Percentiles rank a stretch among this genome's conserved stretches.
These are phyloP conservation scores for Mesaphorura yosii DNA, from an alignment of 1,140 invertebrate species.

Conservation along the genomic window DNA sequence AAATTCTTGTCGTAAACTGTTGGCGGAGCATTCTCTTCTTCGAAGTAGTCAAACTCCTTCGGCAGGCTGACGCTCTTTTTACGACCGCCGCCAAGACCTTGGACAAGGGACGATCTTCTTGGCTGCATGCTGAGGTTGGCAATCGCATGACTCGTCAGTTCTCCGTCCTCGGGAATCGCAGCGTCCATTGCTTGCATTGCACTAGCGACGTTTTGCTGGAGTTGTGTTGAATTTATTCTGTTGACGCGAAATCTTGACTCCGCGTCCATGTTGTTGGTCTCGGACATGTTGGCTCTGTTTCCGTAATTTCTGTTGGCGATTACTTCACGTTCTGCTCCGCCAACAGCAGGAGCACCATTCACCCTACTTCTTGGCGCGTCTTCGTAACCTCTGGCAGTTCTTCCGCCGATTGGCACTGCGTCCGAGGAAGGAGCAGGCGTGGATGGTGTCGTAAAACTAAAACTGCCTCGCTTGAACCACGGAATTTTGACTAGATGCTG, in stretches of 20 bases:
- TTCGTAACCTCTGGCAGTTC: background rate
- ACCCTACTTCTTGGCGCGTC: background rate
- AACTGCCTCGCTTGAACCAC: constrained; percentile 30
- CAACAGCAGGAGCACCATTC: background rate
- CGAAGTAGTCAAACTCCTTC: constrained; percentile 27
- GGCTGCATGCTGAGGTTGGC: background rate
- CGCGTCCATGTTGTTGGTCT: constrained; percentile 7
- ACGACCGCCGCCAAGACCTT: constrained; percentile 30
- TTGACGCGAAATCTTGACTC: constrained; percentile 26
- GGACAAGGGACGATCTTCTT: constrained; percentile 26
- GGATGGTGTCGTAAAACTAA: constrained; percentile 27
- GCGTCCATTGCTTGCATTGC: background rate
- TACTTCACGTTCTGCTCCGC: constrained; percentile 1
- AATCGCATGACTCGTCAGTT: constrained; percentile 7
- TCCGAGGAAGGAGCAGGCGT: constrained; percentile 1
- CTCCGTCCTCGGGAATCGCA: constrained; percentile 27
- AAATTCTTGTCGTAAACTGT: constrained; percentile 31
- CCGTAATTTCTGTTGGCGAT: too few relatives aligned
- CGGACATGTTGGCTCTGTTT: too few relatives aligned
- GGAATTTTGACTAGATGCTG: constrained; percentile 28
- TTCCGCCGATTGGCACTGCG: background rate
- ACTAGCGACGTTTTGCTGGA: background rate
- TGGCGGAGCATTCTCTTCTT: constrained; percentile 3
- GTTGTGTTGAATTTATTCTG: constrained; percentile 24
- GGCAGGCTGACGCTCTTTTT: constrained; percentile 30